A percentile compares a stretch with the other conserved stretches of the same genome.
phyloP scores from a whole-genome alignment of 1,140 invertebrate species.

The Brachionus angularis region DNA sequence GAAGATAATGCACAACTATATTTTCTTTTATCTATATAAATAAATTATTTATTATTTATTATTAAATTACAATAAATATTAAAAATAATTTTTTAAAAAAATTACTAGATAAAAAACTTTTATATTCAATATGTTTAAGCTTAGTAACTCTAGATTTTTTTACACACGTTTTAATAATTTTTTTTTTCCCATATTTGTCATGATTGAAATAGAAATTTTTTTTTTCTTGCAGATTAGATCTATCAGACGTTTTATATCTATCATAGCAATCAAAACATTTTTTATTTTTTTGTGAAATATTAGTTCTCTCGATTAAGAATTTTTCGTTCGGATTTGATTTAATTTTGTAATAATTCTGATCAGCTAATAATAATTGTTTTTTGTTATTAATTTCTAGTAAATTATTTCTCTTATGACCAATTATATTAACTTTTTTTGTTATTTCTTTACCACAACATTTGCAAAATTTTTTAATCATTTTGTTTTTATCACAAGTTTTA shows the following conservation, averaged over 20 bases:
- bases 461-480: neutral
- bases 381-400: no score
- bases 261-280: neutral
- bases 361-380: no score
- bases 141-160: constrained; percentile 34
- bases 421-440: neutral
- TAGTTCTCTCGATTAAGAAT: no score
- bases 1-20: constrained; percentile 28
- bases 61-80: neutral
- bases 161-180: neutral
- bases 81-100: neutral
- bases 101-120: constrained; percentile 31
- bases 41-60: neutral
- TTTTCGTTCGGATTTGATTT: no score
- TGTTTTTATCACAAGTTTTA: neutral
- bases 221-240: neutral
- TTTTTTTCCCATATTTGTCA: no score
- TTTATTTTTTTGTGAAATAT: no score
- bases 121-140: constrained; percentile 19
- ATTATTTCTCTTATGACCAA: neutral
- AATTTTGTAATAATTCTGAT: no score
- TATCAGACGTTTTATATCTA: neutral
- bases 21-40: constrained; percentile 10
- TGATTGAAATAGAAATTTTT: no score
- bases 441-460: constrained; percentile 34